Evolutionary conservation across 2,888 invertebrate species (phyloP), one percentile per base, ranked within the genome.

Genomic region (Rhagophthalmus giganteus): DNA sequence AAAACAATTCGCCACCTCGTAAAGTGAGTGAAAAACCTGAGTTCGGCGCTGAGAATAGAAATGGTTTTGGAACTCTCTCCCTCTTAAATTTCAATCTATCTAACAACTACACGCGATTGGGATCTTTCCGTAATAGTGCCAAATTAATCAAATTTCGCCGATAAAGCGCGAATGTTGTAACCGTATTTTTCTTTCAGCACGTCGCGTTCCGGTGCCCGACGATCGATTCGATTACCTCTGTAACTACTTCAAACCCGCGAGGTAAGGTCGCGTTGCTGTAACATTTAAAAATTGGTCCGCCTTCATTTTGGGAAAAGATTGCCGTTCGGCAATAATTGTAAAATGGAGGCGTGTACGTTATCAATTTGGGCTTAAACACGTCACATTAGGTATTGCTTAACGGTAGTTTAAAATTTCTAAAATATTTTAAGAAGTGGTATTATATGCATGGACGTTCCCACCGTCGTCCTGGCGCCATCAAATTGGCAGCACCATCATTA

Each of bases 191-290:
- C 38, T 72, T 72, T 55, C 67, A 73, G 78, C 82, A 94, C 87
- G 92, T 88, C 87, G 97, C 71, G 99, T 99, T 67, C 94, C 97
- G 15, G 98, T 99, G 4, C 97, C 97, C 1, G 99, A 99, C 76
- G 84, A 86, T 42, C 82, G 99, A 65, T 99, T 84, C 74, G 95
- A 97, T 69, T 97, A 84, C 74, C 84, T 99, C 27, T 90, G 90
- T 75, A 88, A 97, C 60, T 93, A 86, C 73, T 94, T 90, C 78
- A 95, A 98, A 74, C 99, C 99, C 54, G 81, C 78, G 39, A 97
- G 95, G 96, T 95, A 77, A 80, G 76, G 58, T 31, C 25, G 9
- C 10, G 27, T 12, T 13, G 9, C n/a, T n/a, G 14, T 33, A 9
- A 24, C 24, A 15, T 30, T 31, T 10, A 25, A 34, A 33, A 20